Evolutionary conservation across 2,797 vertebrate species (phyloP).

Genomic region (Syndactyla subalaris): DNA sequence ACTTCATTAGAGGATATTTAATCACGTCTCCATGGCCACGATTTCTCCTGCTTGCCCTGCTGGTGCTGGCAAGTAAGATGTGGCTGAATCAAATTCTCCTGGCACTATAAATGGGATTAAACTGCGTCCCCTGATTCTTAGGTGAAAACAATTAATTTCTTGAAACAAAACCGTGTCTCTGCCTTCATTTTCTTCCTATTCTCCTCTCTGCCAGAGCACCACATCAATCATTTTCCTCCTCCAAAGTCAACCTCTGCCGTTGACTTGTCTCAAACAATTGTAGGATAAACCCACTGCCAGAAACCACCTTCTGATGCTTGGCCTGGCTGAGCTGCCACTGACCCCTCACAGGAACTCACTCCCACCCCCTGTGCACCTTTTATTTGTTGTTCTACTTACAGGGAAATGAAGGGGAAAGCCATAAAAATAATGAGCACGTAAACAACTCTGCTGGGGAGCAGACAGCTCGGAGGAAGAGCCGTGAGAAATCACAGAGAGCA

Average conservation of each 20-base stretch:
- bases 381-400: background rate
- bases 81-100: background rate
- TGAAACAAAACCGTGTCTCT: background rate
- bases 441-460: background rate
- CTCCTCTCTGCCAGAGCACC: background rate
- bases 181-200: background rate
- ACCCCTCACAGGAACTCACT: background rate
- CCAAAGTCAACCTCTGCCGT: background rate
- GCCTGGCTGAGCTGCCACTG: background rate
- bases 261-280: background rate
- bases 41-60: background rate
- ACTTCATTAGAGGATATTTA: background rate
- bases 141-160: background rate
- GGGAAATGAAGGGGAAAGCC: background rate
- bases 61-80: background rate
- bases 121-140: background rate
- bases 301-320: background rate
- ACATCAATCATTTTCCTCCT: background rate
- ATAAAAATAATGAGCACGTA: background rate
- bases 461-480: background rate
- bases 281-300: background rate
- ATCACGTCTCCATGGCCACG: fast-evolving
- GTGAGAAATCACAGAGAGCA: background rate
- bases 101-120: background rate
- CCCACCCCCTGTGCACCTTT: background rate